Percentiles rank a stretch among this genome's conserved stretches.
These are phyloP conservation scores for Talpa occidentalis DNA, from an alignment of 2,113 vertebrate species.

Conservation along the genomic window DNA sequence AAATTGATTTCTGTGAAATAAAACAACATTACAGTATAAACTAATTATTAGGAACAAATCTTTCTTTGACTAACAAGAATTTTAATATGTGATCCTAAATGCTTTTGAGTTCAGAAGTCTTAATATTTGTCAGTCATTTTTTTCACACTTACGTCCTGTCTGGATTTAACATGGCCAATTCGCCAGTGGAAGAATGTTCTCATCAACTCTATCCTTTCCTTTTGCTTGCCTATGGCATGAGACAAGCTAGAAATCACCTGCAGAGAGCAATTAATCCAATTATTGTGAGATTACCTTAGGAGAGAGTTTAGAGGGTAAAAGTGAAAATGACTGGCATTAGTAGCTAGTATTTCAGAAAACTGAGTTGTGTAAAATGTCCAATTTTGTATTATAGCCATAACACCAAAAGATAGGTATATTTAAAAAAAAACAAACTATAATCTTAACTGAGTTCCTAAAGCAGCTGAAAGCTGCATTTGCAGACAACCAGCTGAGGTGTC, in stretches of 20 bases:
- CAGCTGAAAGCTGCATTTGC: not conserved
- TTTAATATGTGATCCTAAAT: slow-evolving; percentile 19
- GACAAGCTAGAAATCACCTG: slow-evolving; percentile 94
- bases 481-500: not conserved
- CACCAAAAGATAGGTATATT: not conserved
- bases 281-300: not conserved
- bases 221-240: slow-evolving; percentile 92
- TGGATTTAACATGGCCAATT: slow-evolving; percentile 88
- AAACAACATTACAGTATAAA: slow-evolving; percentile 28
- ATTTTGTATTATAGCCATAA: not conserved
- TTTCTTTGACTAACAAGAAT: slow-evolving; percentile 51
- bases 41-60: slow-evolving; percentile 3
- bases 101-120: slow-evolving; percentile 51
- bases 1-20: slow-evolving; percentile 48
- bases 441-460: not conserved
- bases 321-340: slow-evolving; percentile 2
- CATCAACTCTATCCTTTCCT: slow-evolving; percentile 93
- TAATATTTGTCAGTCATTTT: not conserved
- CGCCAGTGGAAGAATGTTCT: slow-evolving; percentile 93
- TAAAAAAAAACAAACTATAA: not conserved
- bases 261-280: slow-evolving; percentile 65
- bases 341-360: slow-evolving; percentile 18
- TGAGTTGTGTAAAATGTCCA: slow-evolving; percentile 15
- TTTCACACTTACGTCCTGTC: slow-evolving; percentile 90
- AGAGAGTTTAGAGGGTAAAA: not conserved